Evolutionary conservation across 2,888 invertebrate species (phyloP).

Genomic region (Ichneumoninae sp.): DNA sequence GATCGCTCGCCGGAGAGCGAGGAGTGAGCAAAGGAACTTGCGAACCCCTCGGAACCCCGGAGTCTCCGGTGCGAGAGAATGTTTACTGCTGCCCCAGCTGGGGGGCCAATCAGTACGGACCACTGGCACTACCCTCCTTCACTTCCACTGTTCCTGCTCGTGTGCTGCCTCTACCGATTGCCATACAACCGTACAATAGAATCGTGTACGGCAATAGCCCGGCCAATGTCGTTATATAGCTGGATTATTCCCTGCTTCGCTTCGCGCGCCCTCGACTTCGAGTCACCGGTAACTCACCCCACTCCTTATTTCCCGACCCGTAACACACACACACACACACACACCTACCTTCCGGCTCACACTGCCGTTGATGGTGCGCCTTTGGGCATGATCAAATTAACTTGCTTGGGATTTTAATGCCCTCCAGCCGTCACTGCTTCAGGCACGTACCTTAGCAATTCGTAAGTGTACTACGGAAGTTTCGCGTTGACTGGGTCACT

Average conservation of each 20-base stretch:
- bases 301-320: constrained; percentile 43
- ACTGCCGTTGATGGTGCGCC: constrained; percentile 10
- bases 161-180: constrained; percentile 44
- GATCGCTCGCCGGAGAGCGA: constrained; percentile 38
- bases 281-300: constrained; percentile 52
- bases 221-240: constrained; percentile 79
- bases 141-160: constrained; percentile 59
- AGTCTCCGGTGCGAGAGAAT: constrained; percentile 77
- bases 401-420: constrained; percentile 59
- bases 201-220: constrained; percentile 77
- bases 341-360: background rate
- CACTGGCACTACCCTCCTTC: constrained; percentile 60
- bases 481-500: constrained; percentile 49
- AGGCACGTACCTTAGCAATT: constrained; percentile 24
- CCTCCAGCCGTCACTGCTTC: constrained; percentile 52
- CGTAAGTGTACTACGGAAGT: constrained; percentile 29
- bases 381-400: constrained; percentile 65
- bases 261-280: constrained; percentile 50
- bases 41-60: constrained; percentile 57
- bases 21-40: constrained; percentile 57
- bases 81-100: constrained; percentile 83
- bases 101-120: constrained; percentile 81
- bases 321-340: constrained; percentile 39
- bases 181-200: constrained; percentile 78
- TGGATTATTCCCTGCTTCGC: constrained; percentile 77